phyloP scores from a whole-genome alignment of 2,888 invertebrate species.

The Conomelus anceps region DNA sequence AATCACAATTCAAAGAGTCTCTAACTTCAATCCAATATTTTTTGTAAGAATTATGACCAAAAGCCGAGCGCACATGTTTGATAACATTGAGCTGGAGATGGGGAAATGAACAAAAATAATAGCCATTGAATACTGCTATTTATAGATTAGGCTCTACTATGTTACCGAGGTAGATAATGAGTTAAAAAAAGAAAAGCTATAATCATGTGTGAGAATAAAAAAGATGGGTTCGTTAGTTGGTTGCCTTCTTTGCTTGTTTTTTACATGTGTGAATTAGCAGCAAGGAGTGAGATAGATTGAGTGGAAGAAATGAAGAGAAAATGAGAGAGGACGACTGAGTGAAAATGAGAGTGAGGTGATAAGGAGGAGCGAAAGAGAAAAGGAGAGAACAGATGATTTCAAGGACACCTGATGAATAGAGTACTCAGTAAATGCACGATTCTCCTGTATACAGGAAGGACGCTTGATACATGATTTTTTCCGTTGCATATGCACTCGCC shows the following conservation, averaged over 20 bases:
- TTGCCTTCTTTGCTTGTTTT: background rate
- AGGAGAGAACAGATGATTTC: background rate
- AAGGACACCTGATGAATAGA: background rate
- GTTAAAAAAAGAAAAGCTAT: background rate
- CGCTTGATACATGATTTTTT: background rate
- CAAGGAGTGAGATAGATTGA: background rate
- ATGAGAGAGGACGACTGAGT: too few relatives aligned
- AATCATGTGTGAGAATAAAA: background rate
- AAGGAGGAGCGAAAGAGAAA: background rate
- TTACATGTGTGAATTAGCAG: background rate
- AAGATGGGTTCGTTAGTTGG: background rate
- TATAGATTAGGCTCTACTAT: background rate
- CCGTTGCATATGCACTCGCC: too few relatives aligned
- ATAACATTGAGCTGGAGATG: background rate
- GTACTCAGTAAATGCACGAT: background rate
- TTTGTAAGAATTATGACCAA: background rate
- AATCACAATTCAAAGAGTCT: background rate
- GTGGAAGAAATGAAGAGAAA: background rate
- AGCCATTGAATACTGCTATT: background rate
- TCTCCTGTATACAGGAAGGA: background rate
- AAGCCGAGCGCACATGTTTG: background rate
- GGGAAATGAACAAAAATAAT: background rate
- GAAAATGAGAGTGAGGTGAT: background rate
- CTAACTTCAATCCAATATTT: background rate
- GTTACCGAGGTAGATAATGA: background rate